A percentile compares a stretch with the other conserved stretches of the same genome.
These are phyloP conservation scores for Amphipoea oculea DNA, from an alignment of 2,888 invertebrate genomes.

Conservation along the genomic window DNA sequence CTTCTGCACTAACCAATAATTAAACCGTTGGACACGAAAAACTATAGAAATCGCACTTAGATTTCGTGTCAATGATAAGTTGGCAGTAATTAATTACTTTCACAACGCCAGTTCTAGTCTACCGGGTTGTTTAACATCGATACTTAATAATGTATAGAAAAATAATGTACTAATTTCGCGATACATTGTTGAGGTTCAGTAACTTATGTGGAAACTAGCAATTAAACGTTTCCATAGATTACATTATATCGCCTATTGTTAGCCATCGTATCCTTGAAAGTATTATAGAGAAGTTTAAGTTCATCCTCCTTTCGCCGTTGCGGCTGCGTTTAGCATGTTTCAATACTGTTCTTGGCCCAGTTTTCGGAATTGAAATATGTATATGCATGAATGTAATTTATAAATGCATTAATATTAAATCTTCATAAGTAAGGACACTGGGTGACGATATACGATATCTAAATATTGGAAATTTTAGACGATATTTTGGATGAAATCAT, in stretches of 20 bases:
- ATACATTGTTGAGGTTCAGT: conserved; percentile 30
- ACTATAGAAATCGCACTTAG: conserved; percentile 47
- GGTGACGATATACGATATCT: conserved; percentile 7
- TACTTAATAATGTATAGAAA: conserved; percentile 40
- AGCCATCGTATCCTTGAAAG: conserved; percentile 60
- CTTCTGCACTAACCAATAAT: conserved; percentile 16
- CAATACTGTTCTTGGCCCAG: conserved; percentile 77
- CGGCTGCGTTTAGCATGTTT: conserved; percentile 55
- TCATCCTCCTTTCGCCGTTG: conserved; percentile 73
- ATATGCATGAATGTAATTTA: conserved; percentile 50
- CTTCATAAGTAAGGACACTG: conserved; percentile 13
- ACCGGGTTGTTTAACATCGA: conserved; percentile 50
- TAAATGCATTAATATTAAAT: conserved; percentile 39
- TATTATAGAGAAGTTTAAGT: conserved; percentile 59
- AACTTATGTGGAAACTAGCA: conserved; percentile 30
- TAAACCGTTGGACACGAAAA: conserved; percentile 47
- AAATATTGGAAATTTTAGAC: conserved; percentile 21
- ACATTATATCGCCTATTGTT: conserved; percentile 48
- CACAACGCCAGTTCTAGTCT: conserved; percentile 50
- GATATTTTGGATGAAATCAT: conserved; percentile 3
- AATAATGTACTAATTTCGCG: conserved; percentile 24
- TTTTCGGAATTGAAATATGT: conserved; percentile 54
- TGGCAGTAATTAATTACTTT: conserved; percentile 61
- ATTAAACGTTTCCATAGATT: conserved; percentile 48
- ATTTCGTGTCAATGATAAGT: conserved; percentile 59